Conservation (phyloP, 2,113 vertebrate genomes). For the Hyperopisus bebe region DNA sequence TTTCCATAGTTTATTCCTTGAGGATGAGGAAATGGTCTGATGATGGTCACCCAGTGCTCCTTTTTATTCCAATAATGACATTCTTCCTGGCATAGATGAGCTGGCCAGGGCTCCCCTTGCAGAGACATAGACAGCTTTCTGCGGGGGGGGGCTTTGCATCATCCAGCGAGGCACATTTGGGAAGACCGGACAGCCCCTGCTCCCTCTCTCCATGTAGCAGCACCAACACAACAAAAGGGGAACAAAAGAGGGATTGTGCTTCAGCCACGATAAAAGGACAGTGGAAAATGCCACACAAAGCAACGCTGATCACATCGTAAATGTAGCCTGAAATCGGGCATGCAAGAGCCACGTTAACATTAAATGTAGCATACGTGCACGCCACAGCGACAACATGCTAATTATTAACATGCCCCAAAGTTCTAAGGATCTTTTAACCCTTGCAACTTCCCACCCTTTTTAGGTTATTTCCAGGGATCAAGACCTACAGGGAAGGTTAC, state of each 20-base stretch:
- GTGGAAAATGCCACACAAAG: background rate
- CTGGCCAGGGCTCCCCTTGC: background rate
- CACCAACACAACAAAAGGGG: slow-evolving; percentile 70
- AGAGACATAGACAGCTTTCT: slow-evolving; percentile 42
- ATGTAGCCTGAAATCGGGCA: background rate
- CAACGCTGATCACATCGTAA: background rate
- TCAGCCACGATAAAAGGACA: slow-evolving; percentile 32
- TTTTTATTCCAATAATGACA: background rate
- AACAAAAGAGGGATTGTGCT: slow-evolving; percentile 76
- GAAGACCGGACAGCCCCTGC: slow-evolving; percentile 52
- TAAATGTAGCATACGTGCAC: background rate
- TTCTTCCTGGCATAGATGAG: background rate
- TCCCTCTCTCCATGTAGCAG: slow-evolving; percentile 62
- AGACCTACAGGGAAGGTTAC: background rate
- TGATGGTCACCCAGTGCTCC: background rate
- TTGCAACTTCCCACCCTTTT: background rate
- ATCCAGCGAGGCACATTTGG: slow-evolving; percentile 71
- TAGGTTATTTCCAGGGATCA: background rate
- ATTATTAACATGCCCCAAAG: background rate
- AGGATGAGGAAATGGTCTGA: background rate
- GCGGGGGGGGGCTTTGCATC: background rate
- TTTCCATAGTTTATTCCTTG: background rate
- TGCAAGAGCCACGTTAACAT: too few relatives aligned
- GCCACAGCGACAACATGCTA: background rate
- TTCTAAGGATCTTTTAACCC: background rate